Evolutionary conservation across 2,888 invertebrate species (phyloP), one percentile per base, ranked within the genome.

Genomic region (Pasiphila rectangulata): DNA sequence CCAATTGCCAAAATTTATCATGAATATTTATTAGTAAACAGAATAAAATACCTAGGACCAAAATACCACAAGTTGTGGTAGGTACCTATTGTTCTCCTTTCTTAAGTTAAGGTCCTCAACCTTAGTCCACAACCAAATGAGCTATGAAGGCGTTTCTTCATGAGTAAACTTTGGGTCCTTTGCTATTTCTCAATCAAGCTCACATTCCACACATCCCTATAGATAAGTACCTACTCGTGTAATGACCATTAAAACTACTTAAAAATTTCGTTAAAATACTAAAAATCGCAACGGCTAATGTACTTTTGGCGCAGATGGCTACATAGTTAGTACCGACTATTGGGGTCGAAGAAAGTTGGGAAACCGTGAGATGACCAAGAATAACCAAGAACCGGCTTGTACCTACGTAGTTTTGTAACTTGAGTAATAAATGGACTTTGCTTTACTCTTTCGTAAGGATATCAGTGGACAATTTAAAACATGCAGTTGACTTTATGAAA

Each of bases 271-370:
- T 27, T 29, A 6, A 36, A 32, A 34, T 35, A 12, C 34, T 30
- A 15, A 15, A 38, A 17, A 34, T 39, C n/a, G 27, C 37, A 54
- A 43, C 23, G 59, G 72, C 54, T 61, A 67, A 69, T 72, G 71
- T 65, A 63, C 60, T 61, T 60, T 37, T 46, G 37, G 4, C 5
- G 13, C 36, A 19, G 36, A 10, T 12, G n/a, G n/a, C 25, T 7
- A 7, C 20, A 37, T 43, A 48, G 39, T 34, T 10, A 12, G 25
- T 35, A 38, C 3, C 50, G 54, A 56, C 57, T 60, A 61, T 74
- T 71, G 75, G 64, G 86, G 86, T 83, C 85, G 68, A 86, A 85
- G 86, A 86, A 86, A 86, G 86, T 84, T 84, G 73, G 77, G 80
- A 83, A 82, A 82, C 79, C 73, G 65, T 70, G 65, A 63, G 76